phyloP scores from a whole-genome alignment of 2,888 invertebrate species.

The Galerucella pusilla region DNA sequence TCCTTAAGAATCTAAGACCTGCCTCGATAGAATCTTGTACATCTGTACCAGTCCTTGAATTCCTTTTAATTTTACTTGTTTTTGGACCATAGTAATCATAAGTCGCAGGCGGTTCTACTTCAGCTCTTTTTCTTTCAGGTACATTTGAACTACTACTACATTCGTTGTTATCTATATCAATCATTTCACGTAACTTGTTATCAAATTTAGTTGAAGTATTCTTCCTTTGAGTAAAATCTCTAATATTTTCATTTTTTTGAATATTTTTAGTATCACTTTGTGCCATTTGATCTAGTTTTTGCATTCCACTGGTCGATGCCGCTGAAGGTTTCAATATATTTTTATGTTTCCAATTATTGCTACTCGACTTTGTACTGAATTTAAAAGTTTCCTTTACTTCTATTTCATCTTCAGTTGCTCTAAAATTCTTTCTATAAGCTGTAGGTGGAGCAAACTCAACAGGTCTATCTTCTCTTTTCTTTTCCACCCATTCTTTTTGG shows the following conservation, averaged over 20 bases:
- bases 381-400: constrained; percentile 48
- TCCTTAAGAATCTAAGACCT: constrained; percentile 68
- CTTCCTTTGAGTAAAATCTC: background rate
- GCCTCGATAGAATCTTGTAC: constrained; percentile 69
- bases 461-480: constrained; percentile 77
- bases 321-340: background rate
- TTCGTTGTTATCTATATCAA: background rate
- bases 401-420: constrained; percentile 17
- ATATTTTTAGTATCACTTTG: constrained; percentile 25
- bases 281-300: background rate
- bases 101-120: constrained; percentile 75
- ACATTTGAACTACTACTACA: constrained; percentile 13
- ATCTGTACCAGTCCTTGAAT: constrained; percentile 44
- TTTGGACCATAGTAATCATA: constrained; percentile 73
- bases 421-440: constrained; percentile 49
- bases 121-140: constrained; percentile 62
- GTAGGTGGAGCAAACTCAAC: constrained; percentile 82
- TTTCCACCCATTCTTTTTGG: constrained; percentile 82
- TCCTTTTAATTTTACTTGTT: constrained; percentile 47
- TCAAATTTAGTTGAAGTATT: background rate
- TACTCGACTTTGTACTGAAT: constrained; percentile 55
- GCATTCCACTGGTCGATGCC: background rate
- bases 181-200: too few relatives aligned
- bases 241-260: background rate
- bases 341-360: background rate